These are phyloP conservation scores for Drymonia ruficornis DNA, from an alignment of 2,888 invertebrate genomes.

Conservation along the genomic window DNA sequence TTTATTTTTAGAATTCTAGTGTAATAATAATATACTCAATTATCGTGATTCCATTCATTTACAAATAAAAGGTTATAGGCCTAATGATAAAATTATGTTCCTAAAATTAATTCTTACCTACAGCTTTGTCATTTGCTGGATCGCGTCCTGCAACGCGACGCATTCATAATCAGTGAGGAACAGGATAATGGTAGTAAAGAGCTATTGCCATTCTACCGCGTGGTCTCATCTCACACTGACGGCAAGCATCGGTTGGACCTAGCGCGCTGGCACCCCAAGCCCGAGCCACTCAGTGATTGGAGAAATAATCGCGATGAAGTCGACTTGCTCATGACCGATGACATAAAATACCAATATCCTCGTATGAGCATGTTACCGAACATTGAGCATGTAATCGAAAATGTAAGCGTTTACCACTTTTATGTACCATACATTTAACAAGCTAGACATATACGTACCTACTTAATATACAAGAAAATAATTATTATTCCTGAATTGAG, in stretches of 20 bases:
- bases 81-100: no score
- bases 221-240: constrained; percentile 20
- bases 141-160: constrained; percentile 17
- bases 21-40: no score
- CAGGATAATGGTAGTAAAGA: constrained; percentile 13
- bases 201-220: constrained; percentile 19
- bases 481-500: no score
- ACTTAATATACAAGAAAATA: no score
- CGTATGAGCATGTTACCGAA: constrained; percentile 46
- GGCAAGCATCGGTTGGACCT: constrained; percentile 18
- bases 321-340: constrained; percentile 47
- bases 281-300: constrained; percentile 37
- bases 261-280: constrained; percentile 26
- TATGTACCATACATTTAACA: no score
- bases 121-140: constrained; percentile 25
- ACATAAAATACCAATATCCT: constrained; percentile 40
- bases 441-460: no score
- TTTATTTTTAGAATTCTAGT: background rate
- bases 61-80: background rate
- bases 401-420: constrained; percentile 37
- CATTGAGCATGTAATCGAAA: constrained; percentile 41
- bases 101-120: background rate
- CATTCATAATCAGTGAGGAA: constrained; percentile 31
- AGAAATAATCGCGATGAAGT: constrained; percentile 46
- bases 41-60: background rate